Evolutionary conservation across 2,888 invertebrate species (phyloP).

Genomic region (Clitarchus hookeri): DNA sequence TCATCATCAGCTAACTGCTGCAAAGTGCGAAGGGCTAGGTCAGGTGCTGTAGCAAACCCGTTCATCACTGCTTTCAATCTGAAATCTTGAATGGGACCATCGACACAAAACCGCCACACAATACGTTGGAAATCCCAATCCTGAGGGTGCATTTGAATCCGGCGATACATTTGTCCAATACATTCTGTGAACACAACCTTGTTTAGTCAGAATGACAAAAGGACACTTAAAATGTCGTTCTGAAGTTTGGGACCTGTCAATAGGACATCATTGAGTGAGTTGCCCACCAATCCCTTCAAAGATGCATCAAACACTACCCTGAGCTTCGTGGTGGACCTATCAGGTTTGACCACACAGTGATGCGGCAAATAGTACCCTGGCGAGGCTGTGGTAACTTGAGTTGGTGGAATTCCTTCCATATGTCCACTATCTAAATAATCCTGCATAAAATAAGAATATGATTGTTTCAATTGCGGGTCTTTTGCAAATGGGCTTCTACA

Average conservation of each 20-base stretch:
- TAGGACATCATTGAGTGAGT: neutral
- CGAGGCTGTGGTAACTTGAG: no score
- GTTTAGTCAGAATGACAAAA: neutral
- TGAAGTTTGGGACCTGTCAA: neutral
- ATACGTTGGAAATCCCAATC: neutral
- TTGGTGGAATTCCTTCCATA: neutral
- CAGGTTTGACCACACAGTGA: neutral
- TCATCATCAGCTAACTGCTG: neutral
- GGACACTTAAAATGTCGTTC: neutral
- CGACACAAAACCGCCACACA: neutral
- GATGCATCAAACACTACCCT: neutral
- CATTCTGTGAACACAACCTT: neutral
- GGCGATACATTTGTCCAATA: neutral
- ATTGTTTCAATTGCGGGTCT: neutral
- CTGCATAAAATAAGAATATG: neutral
- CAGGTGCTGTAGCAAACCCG: neutral
- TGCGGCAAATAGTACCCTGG: no score
- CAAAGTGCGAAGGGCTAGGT: neutral
- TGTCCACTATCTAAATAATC: neutral
- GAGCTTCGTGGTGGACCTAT: neutral
- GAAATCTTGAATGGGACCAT: neutral
- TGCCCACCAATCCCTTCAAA: neutral
- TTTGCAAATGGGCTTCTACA: neutral
- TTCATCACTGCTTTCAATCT: no score
- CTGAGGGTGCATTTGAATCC: neutral